Evolutionary conservation across 2,888 invertebrate species (phyloP), one percentile per base, ranked within the genome.

Genomic region (Arge pagana): DNA sequence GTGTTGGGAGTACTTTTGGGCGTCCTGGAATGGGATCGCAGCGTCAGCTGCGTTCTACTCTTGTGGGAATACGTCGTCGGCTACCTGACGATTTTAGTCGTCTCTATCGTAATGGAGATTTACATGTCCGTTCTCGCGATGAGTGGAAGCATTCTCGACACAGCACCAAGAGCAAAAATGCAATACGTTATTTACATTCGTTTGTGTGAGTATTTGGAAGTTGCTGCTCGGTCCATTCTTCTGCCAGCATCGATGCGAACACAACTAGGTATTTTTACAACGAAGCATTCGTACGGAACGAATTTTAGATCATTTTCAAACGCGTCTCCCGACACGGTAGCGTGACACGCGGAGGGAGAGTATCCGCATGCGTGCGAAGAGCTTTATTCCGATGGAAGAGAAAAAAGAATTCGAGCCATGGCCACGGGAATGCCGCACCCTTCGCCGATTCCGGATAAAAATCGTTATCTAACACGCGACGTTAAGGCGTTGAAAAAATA

Each of bases 131-230:
- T 85, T 67, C 82, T 90, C 58, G 88, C 90, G 57, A 84, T 89
- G 78, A 81, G 89, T 58, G 92, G 92, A 53, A 87, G 88, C 70
- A 91, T 92, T 65, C 80, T 92, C 64, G 86, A 90, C 69, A 85
- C 86, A n/a, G 81, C 82, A 33, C 85, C 86, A 8, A 80, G 92
- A 52, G 80, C 85, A 61, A 83, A 86, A 60, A 89, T 91, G 83
- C 88, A 89, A 77, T 87, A 89, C 73, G 82, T 91, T 65, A 85
- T 92, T 65, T 92, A 92, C 78, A 78, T 85, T 61, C 83, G 89
- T 73, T 80, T 90, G 62, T 83, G 91, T 91, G 78, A 83, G 82
- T 75, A 48, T 10, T 21, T 24, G 3, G n/a, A n/a, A n/a, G 48
- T 57, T 55, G 43, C 37, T 28, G 24, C 51, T 41, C 52, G 51